phyloP scores from a whole-genome alignment of 1,140 invertebrate species.

The Melitaea cinxia region DNA sequence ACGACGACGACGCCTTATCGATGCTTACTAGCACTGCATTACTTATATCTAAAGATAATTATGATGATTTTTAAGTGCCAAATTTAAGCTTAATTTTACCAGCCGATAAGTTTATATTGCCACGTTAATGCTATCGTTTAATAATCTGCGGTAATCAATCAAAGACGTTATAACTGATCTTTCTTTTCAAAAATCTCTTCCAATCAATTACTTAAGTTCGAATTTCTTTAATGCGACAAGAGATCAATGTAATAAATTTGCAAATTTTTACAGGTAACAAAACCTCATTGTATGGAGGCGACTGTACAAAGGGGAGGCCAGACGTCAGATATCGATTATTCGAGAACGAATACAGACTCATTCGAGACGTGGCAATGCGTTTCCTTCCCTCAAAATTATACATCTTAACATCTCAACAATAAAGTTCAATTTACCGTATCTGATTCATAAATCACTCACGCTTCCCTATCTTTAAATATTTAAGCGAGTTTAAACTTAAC shows the following conservation, averaged over 20 bases:
- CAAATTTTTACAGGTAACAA: not conserved
- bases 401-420: constrained; percentile 49
- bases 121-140: too few relatives aligned
- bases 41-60: too few relatives aligned
- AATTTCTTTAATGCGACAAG: too few relatives aligned
- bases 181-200: too few relatives aligned
- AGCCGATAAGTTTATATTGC: too few relatives aligned
- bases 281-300: not conserved
- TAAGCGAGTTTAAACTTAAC: constrained; percentile 29
- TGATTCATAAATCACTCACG: constrained; percentile 53
- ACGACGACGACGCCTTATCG: too few relatives aligned
- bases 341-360: constrained; percentile 72
- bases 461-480: constrained; percentile 34
- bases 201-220: too few relatives aligned
- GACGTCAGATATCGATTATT: constrained; percentile 81
- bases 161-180: too few relatives aligned
- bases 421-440: constrained; percentile 50
- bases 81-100: too few relatives aligned
- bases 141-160: too few relatives aligned
- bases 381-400: constrained; percentile 58
- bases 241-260: not conserved
- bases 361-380: constrained; percentile 61
- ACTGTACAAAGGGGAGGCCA: constrained; percentile 56
- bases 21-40: too few relatives aligned
- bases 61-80: too few relatives aligned